Evolutionary conservation across 2,888 invertebrate genomes (phyloP).

Genomic region (Xestia xanthographa): DNA sequence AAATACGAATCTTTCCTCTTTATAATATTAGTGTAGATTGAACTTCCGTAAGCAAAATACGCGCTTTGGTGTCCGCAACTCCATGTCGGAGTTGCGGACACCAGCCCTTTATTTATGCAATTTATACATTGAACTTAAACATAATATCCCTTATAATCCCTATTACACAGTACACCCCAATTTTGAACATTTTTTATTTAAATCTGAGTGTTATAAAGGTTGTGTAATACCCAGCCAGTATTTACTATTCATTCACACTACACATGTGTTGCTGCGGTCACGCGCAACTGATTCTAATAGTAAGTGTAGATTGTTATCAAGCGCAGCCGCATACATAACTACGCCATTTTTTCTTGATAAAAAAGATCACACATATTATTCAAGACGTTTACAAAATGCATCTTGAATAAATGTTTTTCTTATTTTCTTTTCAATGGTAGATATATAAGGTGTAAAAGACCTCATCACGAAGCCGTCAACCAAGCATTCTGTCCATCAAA

Average conservation of each 20-base stretch:
- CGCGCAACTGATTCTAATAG: slow-evolving; percentile 61
- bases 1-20: no score
- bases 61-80: no score
- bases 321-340: slow-evolving; percentile 17
- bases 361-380: slow-evolving; percentile 16
- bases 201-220: not conserved
- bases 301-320: slow-evolving; percentile 60
- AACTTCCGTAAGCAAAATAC: no score
- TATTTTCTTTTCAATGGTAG: not conserved
- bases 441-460: no score
- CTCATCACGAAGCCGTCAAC: no score
- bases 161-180: not conserved
- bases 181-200: not conserved
- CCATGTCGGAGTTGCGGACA: no score
- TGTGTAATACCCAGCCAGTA: slow-evolving; percentile 32
- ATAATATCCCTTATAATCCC: no score
- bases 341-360: slow-evolving; percentile 18
- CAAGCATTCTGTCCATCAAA: no score
- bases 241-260: slow-evolving; percentile 29
- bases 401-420: not conserved
- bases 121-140: no score
- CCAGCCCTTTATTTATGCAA: no score
- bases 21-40: no score
- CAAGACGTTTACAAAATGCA: slow-evolving; percentile 7
- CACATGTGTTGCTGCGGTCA: slow-evolving; percentile 45